Evolutionary conservation across 2,797 vertebrate species (phyloP).

Genomic region (Rhadinocentrus ornatus): DNA sequence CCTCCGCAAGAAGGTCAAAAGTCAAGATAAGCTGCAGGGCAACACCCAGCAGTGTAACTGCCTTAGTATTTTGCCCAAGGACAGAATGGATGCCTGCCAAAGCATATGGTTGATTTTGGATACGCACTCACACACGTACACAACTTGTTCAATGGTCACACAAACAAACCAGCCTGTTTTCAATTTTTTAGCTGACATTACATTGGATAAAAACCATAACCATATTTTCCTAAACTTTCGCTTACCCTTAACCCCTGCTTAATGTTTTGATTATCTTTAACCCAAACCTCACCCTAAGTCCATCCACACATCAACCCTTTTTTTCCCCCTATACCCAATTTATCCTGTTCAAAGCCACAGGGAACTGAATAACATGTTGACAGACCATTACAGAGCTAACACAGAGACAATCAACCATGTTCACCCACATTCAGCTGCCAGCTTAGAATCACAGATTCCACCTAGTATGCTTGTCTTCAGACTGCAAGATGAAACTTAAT

Average conservation of each 20-base stretch:
- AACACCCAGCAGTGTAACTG: conserved; percentile 6
- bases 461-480: not conserved
- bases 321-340: not conserved
- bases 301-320: not conserved
- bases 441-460: not conserved
- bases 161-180: not conserved
- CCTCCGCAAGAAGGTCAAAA: conserved; percentile 31
- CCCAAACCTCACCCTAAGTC: not conserved
- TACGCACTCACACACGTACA: not conserved
- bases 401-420: not conserved
- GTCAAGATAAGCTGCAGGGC: conserved; percentile 28
- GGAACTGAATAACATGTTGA: not conserved
- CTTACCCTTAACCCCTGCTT: not conserved
- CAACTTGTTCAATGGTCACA: not conserved
- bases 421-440: not conserved
- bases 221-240: not conserved
- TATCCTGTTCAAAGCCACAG: not conserved
- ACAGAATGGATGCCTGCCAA: conserved; percentile 26
- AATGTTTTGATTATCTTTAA: not conserved
- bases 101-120: conserved; percentile 20
- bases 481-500: not conserved
- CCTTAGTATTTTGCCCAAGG: conserved; percentile 10
- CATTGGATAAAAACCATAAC: not conserved
- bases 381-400: not conserved
- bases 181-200: not conserved